phyloP scores from a whole-genome alignment of 2,888 invertebrate species.

The Lasioglossum vierecki region DNA sequence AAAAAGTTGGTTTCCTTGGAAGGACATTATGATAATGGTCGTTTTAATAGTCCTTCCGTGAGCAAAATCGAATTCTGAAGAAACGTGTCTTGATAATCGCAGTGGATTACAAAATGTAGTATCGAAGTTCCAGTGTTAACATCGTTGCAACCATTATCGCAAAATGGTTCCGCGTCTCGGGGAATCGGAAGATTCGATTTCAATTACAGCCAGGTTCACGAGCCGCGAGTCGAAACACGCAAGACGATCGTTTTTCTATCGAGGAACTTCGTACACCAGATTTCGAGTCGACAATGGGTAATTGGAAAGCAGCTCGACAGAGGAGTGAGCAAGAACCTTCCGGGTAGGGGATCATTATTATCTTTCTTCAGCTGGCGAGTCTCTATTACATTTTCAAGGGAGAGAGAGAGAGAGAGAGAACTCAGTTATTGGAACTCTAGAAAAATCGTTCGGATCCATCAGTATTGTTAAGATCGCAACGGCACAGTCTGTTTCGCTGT shows the following conservation, averaged over 20 bases:
- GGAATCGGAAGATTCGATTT: conserved; percentile 34
- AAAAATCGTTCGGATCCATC: conserved; percentile 54
- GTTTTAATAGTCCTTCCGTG: not conserved
- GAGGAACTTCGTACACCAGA: conserved; percentile 35
- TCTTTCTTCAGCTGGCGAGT: conserved; percentile 26
- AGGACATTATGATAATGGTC: not conserved
- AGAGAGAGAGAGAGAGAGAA: not conserved
- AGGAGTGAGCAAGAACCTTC: conserved; percentile 3
- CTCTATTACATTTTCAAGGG: conserved; percentile 39
- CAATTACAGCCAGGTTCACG: conserved; percentile 19
- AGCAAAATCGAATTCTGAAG: not conserved
- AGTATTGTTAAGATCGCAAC: conserved; percentile 13
- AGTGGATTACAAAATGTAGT: not conserved
- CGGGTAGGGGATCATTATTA: conserved; percentile 26
- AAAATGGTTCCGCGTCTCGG: conserved; percentile 34
- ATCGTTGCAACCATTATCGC: conserved; percentile 21
- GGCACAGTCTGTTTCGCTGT: not conserved
- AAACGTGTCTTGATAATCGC: not conserved
- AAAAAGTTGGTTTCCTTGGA: no score
- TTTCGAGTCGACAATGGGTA: conserved; percentile 43
- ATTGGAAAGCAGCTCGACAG: conserved; percentile 34
- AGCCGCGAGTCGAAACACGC: conserved; percentile 33
- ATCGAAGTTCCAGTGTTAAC: not conserved
- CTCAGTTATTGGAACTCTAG: conserved; percentile 47
- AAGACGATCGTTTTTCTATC: conserved; percentile 47